Evolutionary conservation across 2,888 invertebrate species (phyloP), one percentile per base, ranked within the genome.

Genomic region (Microctonus hyperodae): DNA sequence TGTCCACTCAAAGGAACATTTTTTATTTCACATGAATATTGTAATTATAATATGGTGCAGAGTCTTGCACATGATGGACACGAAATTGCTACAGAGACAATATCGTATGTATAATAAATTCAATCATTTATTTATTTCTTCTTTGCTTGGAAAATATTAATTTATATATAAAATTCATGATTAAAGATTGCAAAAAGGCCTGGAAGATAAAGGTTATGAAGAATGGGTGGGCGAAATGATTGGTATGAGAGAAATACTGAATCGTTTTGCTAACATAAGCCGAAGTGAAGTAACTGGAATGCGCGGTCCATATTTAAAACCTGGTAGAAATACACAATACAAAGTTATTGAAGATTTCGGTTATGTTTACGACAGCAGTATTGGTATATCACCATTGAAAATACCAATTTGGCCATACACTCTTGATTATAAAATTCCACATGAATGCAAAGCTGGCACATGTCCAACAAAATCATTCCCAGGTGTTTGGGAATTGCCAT

Each of bases 201-300:
- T 97, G 10, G 94, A 96, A 85, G 93, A 94, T 84, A 93, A 94
- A 83, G 92, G 93, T 64, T 93, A 95, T 83, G 95, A 96, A 85
- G 94, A 94, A 83, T 96, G 96, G 96, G 93, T 92, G 0, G 94
- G 94, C 23, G 96, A 96, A 85, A 95, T 95, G 94, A 92, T 96
- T 76, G 95, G 95, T 59, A 95, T 96, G 95, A 88, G 95, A 70
- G 94, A 95, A 83, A 94, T 96, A 76, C 86, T 96, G 25, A 88
- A 88, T 70, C 89, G 90, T 79, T 95, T 95, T 81, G 88, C 95
- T 10, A 95, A 95, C 83, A 88, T 96, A 69, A 90, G 93, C 13
- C 89, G 90, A 59, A 89, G 89, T 63, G 95, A 95, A 79, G 89
- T 96, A 44, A 92, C 94, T 35, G 96, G 96, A 59, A 90, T 95